Percentiles rank a stretch among this genome's conserved stretches.
These are phyloP conservation scores for Chloropsis hardwickii DNA, from an alignment of 2,113 vertebrate genomes.

Conservation along the genomic window DNA sequence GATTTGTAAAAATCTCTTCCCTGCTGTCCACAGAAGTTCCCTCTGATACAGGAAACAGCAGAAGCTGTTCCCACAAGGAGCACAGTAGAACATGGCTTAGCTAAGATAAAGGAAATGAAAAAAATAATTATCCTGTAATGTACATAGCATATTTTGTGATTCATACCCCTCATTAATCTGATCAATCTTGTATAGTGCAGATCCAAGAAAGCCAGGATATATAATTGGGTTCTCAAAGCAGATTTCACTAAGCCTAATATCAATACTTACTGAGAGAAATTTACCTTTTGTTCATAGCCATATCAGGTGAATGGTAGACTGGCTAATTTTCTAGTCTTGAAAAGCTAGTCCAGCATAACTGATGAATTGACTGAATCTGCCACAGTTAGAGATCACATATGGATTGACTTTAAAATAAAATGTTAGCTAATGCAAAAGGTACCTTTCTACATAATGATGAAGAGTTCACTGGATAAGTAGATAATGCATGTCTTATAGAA, in stretches of 20 bases:
- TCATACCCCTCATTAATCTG: not conserved
- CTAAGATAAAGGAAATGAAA: not conserved
- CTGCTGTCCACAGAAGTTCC: not conserved
- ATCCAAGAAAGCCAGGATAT: not conserved
- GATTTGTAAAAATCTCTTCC: not conserved
- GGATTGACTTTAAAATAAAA: not conserved
- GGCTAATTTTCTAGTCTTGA: not conserved
- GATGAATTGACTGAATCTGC: not conserved
- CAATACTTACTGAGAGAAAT: not conserved
- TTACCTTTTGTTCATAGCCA: not conserved
- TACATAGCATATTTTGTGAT: not conserved
- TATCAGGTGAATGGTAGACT: not conserved
- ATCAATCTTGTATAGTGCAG: not conserved
- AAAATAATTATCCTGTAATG: not conserved
- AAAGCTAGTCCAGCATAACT: not conserved
- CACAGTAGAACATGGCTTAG: not conserved
- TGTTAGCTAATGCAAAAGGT: not conserved
- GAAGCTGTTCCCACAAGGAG: not conserved
- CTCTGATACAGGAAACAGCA: not conserved
- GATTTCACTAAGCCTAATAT: not conserved
- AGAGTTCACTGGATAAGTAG: not conserved
- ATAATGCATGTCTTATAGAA: not conserved
- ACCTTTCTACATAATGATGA: not conserved
- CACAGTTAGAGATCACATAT: not conserved
- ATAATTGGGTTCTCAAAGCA: not conserved